phyloP scores from a whole-genome alignment of 1,140 invertebrate species.

The Zaprionus africanus region DNA sequence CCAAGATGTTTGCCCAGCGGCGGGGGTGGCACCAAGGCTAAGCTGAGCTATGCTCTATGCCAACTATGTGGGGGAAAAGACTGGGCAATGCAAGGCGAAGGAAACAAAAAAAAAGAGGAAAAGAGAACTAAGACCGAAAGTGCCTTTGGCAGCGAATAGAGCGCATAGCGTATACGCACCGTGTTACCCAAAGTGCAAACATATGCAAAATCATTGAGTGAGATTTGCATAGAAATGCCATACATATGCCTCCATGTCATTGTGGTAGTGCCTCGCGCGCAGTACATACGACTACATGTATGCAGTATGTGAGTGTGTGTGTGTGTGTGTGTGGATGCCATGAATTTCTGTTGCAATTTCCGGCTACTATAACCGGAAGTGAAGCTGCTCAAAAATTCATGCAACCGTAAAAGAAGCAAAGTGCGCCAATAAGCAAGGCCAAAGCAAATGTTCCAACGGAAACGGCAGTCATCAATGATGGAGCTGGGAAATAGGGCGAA shows the following conservation, averaged over 20 bases:
- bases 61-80: not conserved
- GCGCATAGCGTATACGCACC: conserved; percentile 58
- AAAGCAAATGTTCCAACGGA: conserved; percentile 23
- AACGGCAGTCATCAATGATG: conserved; percentile 41
- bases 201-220: conserved; percentile 64
- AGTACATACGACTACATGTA: not conserved
- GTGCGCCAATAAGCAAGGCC: conserved; percentile 62
- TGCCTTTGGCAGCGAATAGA: conserved; percentile 34
- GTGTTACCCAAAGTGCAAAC: conserved; percentile 35
- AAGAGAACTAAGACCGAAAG: conserved; percentile 24
- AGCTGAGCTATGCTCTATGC: conserved; percentile 19
- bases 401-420: conserved; percentile 73
- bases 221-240: conserved; percentile 72
- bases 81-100: conserved; percentile 39
- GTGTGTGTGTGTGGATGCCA: conserved; percentile 21
- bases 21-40: not conserved
- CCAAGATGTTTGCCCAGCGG: not conserved
- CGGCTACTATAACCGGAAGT: conserved; percentile 71
- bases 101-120: conserved; percentile 26
- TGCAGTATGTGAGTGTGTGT: not conserved
- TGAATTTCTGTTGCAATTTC: conserved; percentile 75
- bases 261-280: conserved; percentile 1
- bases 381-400: conserved; percentile 73
- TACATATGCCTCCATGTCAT: conserved; percentile 52
- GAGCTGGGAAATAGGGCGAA: not conserved